Evolutionary conservation across 2,888 invertebrate species (phyloP).

Genomic region (Craniophora ligustri): DNA sequence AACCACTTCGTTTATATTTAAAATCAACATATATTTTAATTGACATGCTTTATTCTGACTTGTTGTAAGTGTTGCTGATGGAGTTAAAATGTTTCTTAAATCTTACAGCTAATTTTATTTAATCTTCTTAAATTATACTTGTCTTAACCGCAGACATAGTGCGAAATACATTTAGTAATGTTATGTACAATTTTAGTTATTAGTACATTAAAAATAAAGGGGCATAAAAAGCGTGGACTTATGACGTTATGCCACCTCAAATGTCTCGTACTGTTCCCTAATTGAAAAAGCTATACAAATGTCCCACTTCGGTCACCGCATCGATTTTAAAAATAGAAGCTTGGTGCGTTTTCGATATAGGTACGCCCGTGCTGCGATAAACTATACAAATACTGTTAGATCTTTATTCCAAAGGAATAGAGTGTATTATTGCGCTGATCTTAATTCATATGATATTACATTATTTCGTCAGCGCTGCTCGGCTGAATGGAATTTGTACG

Average conservation of each 20-base stretch:
- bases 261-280: slow-evolving; percentile 71
- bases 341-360: slow-evolving; percentile 82
- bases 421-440: slow-evolving; percentile 60
- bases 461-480: slow-evolving; percentile 58
- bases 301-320: slow-evolving; percentile 86
- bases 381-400: slow-evolving; percentile 53
- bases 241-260: slow-evolving; percentile 25
- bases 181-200: neutral
- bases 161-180: neutral
- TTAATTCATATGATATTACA: slow-evolving; percentile 57
- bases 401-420: slow-evolving; percentile 59
- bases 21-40: slow-evolving; percentile 36
- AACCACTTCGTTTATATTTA: slow-evolving; percentile 43
- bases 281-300: slow-evolving; percentile 80
- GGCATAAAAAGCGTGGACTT: slow-evolving; percentile 31
- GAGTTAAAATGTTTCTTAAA: too few relatives aligned
- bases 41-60: slow-evolving; percentile 29
- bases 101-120: slow-evolving; percentile 8
- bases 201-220: neutral
- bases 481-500: slow-evolving; percentile 81
- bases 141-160: too few relatives aligned
- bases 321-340: slow-evolving; percentile 87
- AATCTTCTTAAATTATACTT: slow-evolving; percentile 3
- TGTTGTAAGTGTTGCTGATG: slow-evolving; percentile 14
- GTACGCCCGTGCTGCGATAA: slow-evolving; percentile 68